Evolutionary conservation across 2,113 vertebrate genomes (phyloP), one percentile per base, ranked within the genome.

Genomic region (Lampris megalopsis): DNA sequence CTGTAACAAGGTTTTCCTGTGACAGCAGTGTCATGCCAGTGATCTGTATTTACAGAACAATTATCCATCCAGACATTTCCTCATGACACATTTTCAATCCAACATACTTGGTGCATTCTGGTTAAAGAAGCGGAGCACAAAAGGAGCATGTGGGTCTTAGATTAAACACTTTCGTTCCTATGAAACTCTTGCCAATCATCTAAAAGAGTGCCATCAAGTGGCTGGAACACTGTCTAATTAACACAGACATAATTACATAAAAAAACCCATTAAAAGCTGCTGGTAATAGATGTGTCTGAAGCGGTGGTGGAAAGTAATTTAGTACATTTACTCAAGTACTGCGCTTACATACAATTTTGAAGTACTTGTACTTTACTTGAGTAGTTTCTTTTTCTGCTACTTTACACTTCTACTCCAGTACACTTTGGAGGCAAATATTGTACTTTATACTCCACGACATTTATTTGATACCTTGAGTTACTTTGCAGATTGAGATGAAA

Each of bases 241-340:
- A 68, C 71, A 60, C 36, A 13, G 56, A 40, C n/a, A 9, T 5
- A 74, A 70, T 53, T 37, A 40, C n/a, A 9, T 5, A 71, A 70
- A 48, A n/a, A 40, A 58, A 54, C 43, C 62, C 43, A 47, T 45
- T 53, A 37, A 45, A 67, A 49, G 0, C 57, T 35, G 50, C 73
- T 61, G 42, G 13, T n/a, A 40, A 40, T 50, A 49, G 10, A 63
- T 53, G 40, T 52, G 40, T 41, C 11, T 13, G 43, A 24, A 24
- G 24, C 24, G 24, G 24, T 24, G 24, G 24, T 24, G 24, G 24
- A 24, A 24, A 24, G 0, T 24, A 24, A 24, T 24, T 24, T 24
- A 24, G 24, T 24, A 24, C 24, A 24, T 24, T 24, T 24, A 24
- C 24, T 24, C 24, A 24, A 24, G 24, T 24, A 24, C 24, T 24